Base-by-base conservation (phyloP, 1,140 invertebrate species). In the Zaprionus tsacasi region DNA sequence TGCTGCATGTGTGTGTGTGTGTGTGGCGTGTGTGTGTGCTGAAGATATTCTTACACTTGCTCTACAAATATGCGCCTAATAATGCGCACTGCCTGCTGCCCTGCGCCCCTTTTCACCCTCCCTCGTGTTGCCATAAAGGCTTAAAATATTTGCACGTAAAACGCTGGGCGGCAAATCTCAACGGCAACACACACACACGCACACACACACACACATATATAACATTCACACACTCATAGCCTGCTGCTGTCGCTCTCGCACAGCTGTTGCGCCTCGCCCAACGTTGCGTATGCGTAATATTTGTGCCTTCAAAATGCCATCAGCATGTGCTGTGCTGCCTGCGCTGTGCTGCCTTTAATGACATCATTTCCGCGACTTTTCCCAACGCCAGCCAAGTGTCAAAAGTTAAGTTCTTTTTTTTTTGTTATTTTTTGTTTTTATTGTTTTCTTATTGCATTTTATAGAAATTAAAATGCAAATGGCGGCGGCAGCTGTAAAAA, bases 101-200 rank as follows among this genome's bases (percentile, higher is more conserved):
- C 12, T 35, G 63, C 36, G 15, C n/a, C 48, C 27, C 12, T 27
- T 33, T 8, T 13, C 5, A n/a, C 6, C 11, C 7, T 25, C 35
- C 38, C 36, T 65, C 38, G 43, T 78, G 65, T 56, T 74, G 55
- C 38, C 58, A 55, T 58, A 89, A 88, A 88, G 83, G 83, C 83
- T 88, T 88, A 88, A 89, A 83, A 88, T 88, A 80, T 81, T 88
- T 89, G 56, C 83, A 88, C 83, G 83, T 88, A 83, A 88, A 88
- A 83, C 78, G 85, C 78, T 83, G 68, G 61, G 57, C 68, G 78
- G 64, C 63, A 87, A 87, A 83, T 88, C 83, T 83, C 83, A 80
- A 87, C 70, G 83, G 77, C 70, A 33, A 55, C 30, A 60, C 13
- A 43, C 35, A 71, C 43, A 55, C 30, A 60, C 13, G 38, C 35